Conservation (phyloP, 2,113 vertebrate species). For the Platysteira castanea region DNA sequence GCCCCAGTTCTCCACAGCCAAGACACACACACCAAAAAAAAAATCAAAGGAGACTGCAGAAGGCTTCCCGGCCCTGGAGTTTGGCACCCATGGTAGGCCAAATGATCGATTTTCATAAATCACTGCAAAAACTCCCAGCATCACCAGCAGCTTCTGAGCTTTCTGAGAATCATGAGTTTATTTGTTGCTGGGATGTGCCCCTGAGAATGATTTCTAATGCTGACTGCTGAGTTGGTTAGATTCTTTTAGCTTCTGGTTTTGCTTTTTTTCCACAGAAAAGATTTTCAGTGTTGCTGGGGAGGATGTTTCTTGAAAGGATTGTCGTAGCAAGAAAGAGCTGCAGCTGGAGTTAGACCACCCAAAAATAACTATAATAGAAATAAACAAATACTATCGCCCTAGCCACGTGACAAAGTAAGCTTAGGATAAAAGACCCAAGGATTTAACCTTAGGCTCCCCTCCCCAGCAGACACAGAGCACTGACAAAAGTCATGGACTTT, state of each 20-base stretch:
- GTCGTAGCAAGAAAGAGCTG: background rate
- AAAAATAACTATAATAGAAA: constrained; percentile 20
- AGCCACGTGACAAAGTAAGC: background rate
- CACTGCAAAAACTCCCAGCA: background rate
- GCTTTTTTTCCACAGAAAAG: rapidly evolving
- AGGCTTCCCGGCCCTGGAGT: background rate
- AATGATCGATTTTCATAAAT: background rate
- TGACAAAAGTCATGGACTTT: background rate
- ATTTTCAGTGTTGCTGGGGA: background rate
- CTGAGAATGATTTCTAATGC: background rate
- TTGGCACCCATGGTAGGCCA: rapidly evolving
- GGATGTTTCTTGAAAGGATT: background rate
- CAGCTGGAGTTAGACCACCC: background rate
- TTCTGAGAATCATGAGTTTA: background rate
- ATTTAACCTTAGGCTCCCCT: background rate
- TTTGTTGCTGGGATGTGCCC: background rate
- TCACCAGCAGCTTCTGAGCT: background rate
- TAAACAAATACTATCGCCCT: background rate
- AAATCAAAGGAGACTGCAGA: background rate
- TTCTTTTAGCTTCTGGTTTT: background rate
- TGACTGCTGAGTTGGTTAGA: background rate
- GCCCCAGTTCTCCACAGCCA: background rate
- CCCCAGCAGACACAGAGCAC: background rate
- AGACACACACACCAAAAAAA: background rate
- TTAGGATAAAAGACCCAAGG: background rate